Conservation (phyloP, 2,113 vertebrate species). For the Mesocricetus auratus region DNA sequence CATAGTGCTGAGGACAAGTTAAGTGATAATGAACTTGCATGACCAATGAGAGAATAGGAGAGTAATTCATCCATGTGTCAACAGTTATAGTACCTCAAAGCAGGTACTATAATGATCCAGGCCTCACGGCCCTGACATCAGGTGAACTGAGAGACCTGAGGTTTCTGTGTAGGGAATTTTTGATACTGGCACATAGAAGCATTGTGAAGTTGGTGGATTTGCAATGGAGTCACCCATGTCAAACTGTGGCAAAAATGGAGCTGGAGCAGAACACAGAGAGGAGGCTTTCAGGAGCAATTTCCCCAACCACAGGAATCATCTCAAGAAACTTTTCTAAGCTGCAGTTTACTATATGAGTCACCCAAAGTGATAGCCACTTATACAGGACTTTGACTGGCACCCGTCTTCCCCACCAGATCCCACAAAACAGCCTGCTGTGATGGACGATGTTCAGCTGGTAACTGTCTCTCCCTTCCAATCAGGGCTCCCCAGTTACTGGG, state of each 20-base stretch:
- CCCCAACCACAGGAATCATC: neutral
- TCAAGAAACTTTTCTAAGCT: neutral
- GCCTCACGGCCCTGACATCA: neutral
- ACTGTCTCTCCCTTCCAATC: neutral
- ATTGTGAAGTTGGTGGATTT: neutral
- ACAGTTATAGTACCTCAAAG: neutral
- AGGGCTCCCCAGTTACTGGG: neutral
- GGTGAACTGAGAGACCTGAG: neutral
- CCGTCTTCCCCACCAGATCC: neutral
- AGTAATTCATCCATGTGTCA: neutral
- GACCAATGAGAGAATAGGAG: neutral
- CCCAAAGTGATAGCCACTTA: too few relatives aligned
- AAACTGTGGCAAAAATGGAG: neutral
- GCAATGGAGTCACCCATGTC: neutral
- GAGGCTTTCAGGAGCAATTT: neutral
- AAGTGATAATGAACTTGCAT: neutral
- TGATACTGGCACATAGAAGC: too few relatives aligned
- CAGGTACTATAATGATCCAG: neutral
- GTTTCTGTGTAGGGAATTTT: neutral
- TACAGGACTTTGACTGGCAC: neutral
- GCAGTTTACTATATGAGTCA: neutral
- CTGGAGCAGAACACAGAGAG: neutral
- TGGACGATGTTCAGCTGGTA: neutral
- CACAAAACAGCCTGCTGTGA: neutral
- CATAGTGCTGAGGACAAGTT: neutral